A percentile compares a stretch with the other conserved stretches of the same genome.
Conservation (phyloP, 2,113 vertebrate species). For the Pantherophis guttatus region DNA sequence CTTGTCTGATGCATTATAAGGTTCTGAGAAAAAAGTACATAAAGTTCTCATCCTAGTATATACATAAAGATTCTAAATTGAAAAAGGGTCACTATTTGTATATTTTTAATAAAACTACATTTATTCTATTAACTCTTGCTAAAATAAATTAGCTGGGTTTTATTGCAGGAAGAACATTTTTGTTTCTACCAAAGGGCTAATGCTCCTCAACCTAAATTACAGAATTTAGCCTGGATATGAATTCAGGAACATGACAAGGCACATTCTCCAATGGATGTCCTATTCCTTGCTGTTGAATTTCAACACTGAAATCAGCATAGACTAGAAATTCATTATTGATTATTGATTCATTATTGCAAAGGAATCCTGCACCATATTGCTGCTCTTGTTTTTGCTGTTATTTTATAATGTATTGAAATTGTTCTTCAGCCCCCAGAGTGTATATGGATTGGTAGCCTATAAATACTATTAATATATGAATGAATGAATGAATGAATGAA, state of each 20-base stretch:
- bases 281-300: slow-evolving; percentile 3
- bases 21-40: background rate
- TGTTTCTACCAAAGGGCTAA: background rate
- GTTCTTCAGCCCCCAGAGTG: background rate
- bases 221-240: background rate
- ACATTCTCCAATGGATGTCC: background rate
- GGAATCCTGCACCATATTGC: background rate
- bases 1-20: background rate
- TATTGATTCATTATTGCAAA: background rate
- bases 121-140: background rate
- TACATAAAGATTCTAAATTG: background rate
- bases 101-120: background rate
- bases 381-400: background rate
- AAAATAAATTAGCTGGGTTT: background rate
- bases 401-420: background rate
- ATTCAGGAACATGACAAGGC: background rate
- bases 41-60: background rate
- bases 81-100: background rate
- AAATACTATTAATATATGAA: no score
- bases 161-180: background rate
- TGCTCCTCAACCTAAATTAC: background rate
- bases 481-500: no score
- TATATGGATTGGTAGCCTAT: background rate
- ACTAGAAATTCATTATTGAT: background rate
- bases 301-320: background rate